These are phyloP conservation scores for Perizoma affinitatum DNA, from an alignment of 2,888 invertebrate genomes.

Conservation along the genomic window DNA sequence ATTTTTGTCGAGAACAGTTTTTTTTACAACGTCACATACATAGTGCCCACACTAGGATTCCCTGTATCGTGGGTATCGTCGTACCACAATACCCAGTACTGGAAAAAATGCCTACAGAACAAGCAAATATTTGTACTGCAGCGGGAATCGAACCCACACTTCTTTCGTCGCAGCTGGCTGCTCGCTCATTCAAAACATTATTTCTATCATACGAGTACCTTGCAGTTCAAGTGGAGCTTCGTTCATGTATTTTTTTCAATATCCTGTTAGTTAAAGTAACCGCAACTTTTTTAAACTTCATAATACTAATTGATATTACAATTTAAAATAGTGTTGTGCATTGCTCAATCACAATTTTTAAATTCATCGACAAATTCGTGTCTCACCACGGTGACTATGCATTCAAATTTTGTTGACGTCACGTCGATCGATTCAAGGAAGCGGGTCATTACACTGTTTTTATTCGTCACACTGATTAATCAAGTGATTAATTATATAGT, in stretches of 20 bases:
- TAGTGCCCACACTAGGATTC: no score
- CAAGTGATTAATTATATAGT: constrained; percentile 81
- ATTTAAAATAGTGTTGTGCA: constrained; percentile 26
- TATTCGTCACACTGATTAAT: constrained; percentile 84
- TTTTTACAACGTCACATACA: no score
- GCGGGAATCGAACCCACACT: no score
- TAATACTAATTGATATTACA: background rate
- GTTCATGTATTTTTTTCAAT: background rate
- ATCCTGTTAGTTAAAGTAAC: background rate
- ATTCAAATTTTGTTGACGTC: constrained; percentile 78
- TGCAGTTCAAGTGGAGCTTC: background rate
- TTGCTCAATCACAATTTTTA: constrained; percentile 5
- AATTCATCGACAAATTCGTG: constrained; percentile 58
- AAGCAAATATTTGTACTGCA: no score
- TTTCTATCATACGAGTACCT: background rate
- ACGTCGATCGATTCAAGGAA: constrained; percentile 79
- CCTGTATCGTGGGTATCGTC: no score
- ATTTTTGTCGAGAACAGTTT: no score
- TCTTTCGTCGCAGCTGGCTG: no score
- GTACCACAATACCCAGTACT: no score
- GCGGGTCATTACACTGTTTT: constrained; percentile 83
- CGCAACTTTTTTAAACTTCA: background rate
- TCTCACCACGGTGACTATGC: constrained; percentile 71
- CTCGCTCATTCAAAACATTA: background rate
- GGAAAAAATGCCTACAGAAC: no score